Percentiles rank a stretch among this genome's conserved stretches.
Conservation (phyloP, 2,888 invertebrate genomes). For the Euplexia lucipara region DNA sequence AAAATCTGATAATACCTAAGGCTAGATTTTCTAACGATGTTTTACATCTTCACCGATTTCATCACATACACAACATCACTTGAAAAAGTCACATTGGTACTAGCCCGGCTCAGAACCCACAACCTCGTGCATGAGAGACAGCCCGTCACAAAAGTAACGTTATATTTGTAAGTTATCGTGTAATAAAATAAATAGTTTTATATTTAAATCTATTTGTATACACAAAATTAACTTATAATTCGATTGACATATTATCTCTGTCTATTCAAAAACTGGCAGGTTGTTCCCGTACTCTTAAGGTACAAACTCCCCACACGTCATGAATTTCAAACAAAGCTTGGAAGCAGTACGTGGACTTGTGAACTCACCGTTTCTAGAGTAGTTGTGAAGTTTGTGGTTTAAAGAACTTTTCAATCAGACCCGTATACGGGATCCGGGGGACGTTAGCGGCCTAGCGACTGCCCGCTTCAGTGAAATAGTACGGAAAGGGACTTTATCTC, state of each 20-base stretch:
- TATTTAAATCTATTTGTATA: too few species aligned
- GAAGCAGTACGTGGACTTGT: conserved; percentile 59
- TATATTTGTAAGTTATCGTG: too few species aligned
- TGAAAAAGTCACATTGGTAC: too few species aligned
- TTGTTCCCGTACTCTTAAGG: conserved; percentile 37
- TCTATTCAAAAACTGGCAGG: conserved; percentile 16
- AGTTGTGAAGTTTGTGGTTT: conserved; percentile 75
- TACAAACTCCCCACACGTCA: conserved; percentile 43
- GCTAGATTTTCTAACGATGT: too few species aligned
- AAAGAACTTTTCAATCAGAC: conserved; percentile 86
- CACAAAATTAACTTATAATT: neutral
- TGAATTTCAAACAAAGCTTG: conserved; percentile 64
- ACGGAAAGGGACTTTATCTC: conserved; percentile 48
- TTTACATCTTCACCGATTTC: too few species aligned
- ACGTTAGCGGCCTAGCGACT: conserved; percentile 67
- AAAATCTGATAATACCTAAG: too few species aligned
- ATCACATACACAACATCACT: too few species aligned
- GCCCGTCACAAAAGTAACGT: too few species aligned
- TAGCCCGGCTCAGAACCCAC: too few species aligned
- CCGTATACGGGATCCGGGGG: conserved; percentile 79
- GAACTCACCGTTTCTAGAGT: conserved; percentile 61
- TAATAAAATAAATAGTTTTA: too few species aligned
- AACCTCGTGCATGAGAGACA: too few species aligned
- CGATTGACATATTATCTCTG: conserved; percentile 26
- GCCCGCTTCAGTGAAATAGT: conserved; percentile 53